A percentile compares a stretch with the other conserved stretches of the same genome.
phyloP scores from a whole-genome alignment of 2,888 invertebrate species.

The Watsonalla cultraria region DNA sequence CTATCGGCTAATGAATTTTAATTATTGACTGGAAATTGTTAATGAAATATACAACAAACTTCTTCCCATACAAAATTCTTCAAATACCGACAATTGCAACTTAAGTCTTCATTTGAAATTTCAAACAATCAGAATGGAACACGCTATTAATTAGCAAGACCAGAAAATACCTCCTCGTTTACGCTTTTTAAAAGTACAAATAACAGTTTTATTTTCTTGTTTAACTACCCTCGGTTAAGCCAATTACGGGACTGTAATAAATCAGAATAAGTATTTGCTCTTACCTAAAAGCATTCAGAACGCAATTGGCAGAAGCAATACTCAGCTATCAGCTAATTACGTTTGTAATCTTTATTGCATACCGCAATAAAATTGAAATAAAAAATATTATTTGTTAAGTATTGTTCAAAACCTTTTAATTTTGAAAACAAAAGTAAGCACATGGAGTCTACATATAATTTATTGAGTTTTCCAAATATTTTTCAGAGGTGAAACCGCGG shows the following conservation, averaged over 20 bases:
- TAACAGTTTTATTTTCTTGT: conserved; percentile 35
- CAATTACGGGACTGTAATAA: conserved; percentile 36
- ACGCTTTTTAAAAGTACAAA: conserved; percentile 20
- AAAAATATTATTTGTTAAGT: too few species aligned
- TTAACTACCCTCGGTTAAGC: conserved; percentile 22
- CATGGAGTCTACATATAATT: too few species aligned
- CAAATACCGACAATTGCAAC: conserved; percentile 26
- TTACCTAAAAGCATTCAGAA: conserved; percentile 25
- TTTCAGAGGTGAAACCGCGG: too few species aligned
- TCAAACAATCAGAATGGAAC: conserved; percentile 19
- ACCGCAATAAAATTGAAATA: too few species aligned
- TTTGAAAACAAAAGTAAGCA: too few species aligned
- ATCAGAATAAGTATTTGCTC: conserved; percentile 30
- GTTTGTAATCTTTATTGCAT: conserved; percentile 5
- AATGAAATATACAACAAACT: conserved; percentile 31
- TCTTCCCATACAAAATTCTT: conserved; percentile 34
- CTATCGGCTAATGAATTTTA: conserved; percentile 44
- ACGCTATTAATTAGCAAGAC: conserved; percentile 33
- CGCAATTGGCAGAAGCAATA: conserved; percentile 27
- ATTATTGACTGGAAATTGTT: conserved; percentile 31
- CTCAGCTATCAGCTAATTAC: conserved; percentile 19
- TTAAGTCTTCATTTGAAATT: conserved; percentile 28
- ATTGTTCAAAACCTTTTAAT: too few species aligned
- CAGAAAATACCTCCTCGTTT: conserved; percentile 11
- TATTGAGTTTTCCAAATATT: too few species aligned